A percentile compares a stretch with the other conserved stretches of the same genome.
Evolutionary conservation across 2,113 vertebrate genomes (phyloP).

Genomic region (Pterophyllum scalare): DNA sequence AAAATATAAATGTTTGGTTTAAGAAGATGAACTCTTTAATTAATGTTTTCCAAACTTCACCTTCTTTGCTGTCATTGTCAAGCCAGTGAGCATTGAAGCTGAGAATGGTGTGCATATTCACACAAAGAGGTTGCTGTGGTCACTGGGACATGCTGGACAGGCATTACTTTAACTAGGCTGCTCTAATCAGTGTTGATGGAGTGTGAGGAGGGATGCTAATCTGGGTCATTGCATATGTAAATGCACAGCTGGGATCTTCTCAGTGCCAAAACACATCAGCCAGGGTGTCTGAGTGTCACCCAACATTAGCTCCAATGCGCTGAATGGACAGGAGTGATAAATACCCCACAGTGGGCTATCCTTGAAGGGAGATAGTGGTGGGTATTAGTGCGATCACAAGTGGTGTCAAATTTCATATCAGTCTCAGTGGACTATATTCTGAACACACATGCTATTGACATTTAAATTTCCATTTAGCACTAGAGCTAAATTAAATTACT

Average conservation of each 20-base stretch:
- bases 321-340: constrained; percentile 50
- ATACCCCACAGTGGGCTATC: constrained; percentile 39
- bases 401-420: constrained; percentile 53
- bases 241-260: constrained; percentile 87
- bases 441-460: background rate
- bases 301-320: constrained; percentile 75
- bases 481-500: background rate
- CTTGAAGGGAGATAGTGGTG: background rate
- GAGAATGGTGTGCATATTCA: background rate
- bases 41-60: constrained; percentile 28
- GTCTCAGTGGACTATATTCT: background rate
- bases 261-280: constrained; percentile 83
- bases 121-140: constrained; percentile 42
- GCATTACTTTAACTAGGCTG: constrained; percentile 55
- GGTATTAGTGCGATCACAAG: constrained; percentile 62
- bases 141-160: constrained; percentile 38
- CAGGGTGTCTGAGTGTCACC: constrained; percentile 81
- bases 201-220: constrained; percentile 87
- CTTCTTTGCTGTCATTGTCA: constrained; percentile 42
- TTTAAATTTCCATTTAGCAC: background rate
- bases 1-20: background rate
- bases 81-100: constrained; percentile 33
- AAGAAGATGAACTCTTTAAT: background rate
- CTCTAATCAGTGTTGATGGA: constrained; percentile 87
- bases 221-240: constrained; percentile 93